These are phyloP conservation scores for Pseudomyrmex pallidus DNA, from an alignment of 1,140 invertebrate genomes.

Conservation along the genomic window DNA sequence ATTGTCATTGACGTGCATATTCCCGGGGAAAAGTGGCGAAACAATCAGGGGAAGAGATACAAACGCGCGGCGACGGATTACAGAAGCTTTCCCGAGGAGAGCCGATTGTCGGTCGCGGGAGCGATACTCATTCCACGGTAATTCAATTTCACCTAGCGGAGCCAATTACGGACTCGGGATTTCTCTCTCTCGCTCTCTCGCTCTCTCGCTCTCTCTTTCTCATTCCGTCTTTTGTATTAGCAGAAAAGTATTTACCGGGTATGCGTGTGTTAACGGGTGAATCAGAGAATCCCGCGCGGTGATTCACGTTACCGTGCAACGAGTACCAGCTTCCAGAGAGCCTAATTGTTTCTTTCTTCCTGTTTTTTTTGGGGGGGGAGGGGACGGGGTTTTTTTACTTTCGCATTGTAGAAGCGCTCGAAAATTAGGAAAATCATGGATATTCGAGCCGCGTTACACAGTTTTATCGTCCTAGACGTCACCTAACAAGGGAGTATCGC, in stretches of 20 bases:
- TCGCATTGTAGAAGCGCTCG: background rate
- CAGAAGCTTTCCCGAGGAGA: conserved; percentile 36
- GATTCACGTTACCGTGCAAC: conserved; percentile 57
- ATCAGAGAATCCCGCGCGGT: conserved; percentile 1
- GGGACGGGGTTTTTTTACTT: too few species aligned
- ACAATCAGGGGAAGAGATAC: conserved; percentile 27
- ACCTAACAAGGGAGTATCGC: conserved; percentile 64
- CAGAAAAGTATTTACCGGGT: background rate
- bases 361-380: background rate
- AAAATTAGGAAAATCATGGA: conserved; percentile 24
- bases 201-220: too few species aligned
- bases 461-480: background rate
- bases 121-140: conserved; percentile 58
- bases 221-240: background rate
- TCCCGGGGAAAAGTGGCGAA: conserved; percentile 18
- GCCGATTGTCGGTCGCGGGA: conserved; percentile 63
- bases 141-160: conserved; percentile 51
- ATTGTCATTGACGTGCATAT: conserved; percentile 33
- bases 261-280: too few species aligned
- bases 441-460: conserved; percentile 1
- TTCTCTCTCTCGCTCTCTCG: background rate
- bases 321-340: conserved; percentile 56
- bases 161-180: conserved; percentile 16
- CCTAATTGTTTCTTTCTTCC: conserved; percentile 24
- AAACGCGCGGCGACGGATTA: conserved; percentile 24